phyloP scores from a whole-genome alignment of 2,888 invertebrate genomes.

The Nephrotoma guestfalica region DNA sequence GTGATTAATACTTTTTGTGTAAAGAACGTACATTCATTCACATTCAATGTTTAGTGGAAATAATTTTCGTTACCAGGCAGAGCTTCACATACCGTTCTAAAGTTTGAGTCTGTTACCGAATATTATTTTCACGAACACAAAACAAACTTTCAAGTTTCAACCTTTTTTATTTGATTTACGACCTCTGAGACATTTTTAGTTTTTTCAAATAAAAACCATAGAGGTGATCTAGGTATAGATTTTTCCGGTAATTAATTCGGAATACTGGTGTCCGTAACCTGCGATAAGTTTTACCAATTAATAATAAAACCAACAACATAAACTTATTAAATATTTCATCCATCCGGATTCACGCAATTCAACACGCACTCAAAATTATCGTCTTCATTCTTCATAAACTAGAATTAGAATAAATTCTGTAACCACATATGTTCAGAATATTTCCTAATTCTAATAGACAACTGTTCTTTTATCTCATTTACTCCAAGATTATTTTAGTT shows the following conservation, averaged over 20 bases:
- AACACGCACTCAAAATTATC: not conserved
- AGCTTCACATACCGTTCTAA: not conserved
- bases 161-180: not conserved
- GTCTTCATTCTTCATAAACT: not conserved
- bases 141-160: not conserved
- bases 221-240: not conserved
- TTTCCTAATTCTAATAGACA: not conserved
- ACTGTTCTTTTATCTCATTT: not conserved
- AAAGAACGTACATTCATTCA: constrained; percentile 17
- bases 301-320: not conserved
- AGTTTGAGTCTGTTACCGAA: not conserved
- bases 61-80: not conserved
- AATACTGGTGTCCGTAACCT: constrained; percentile 6
- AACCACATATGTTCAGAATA: not conserved
- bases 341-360: not conserved
- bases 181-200: not conserved
- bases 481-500: not conserved
- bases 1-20: constrained; percentile 22
- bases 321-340: not conserved
- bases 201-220: not conserved
- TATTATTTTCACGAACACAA: not conserved
- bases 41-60: constrained; percentile 11
- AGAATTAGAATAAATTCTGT: not conserved
- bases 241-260: not conserved
- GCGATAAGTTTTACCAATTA: constrained; percentile 7